phyloP scores from a whole-genome alignment of 2,797 vertebrate genomes.

The Leptoclinus maculatus region DNA sequence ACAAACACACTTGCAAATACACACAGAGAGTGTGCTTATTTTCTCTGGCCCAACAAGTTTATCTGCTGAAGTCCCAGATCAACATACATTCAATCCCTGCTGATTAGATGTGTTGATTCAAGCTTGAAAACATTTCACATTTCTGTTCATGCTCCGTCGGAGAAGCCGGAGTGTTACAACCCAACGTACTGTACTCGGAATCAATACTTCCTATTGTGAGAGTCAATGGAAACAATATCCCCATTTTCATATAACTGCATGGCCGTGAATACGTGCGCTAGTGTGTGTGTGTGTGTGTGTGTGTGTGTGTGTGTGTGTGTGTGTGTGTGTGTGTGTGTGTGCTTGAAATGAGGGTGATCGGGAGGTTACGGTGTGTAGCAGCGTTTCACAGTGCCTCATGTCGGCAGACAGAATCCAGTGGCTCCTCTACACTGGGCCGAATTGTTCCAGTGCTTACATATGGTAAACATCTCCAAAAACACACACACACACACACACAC shows the following conservation, averaged over 20 bases:
- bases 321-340: slow-evolving; percentile 30
- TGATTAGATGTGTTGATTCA: slow-evolving; percentile 72
- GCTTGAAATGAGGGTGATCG: slow-evolving; percentile 43
- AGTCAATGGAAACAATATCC: slow-evolving; percentile 56
- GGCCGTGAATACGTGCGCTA: neutral
- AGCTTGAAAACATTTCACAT: slow-evolving; percentile 68
- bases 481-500: slow-evolving; percentile 27
- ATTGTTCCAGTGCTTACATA: slow-evolving; percentile 77
- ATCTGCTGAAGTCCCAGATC: slow-evolving; percentile 67
- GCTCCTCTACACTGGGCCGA: slow-evolving; percentile 70
- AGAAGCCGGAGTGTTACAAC: slow-evolving; percentile 48
- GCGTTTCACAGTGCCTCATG: slow-evolving; percentile 43
- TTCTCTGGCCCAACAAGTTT: slow-evolving; percentile 65
- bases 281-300: slow-evolving; percentile 9
- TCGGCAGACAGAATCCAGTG: slow-evolving; percentile 74
- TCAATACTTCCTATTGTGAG: slow-evolving; percentile 76
- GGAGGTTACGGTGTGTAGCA: slow-evolving; percentile 45
- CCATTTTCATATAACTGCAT: slow-evolving; percentile 44
- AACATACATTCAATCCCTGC: slow-evolving; percentile 66
- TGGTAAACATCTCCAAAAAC: slow-evolving; percentile 77
- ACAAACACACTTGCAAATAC: slow-evolving; percentile 58
- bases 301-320: slow-evolving; percentile 24
- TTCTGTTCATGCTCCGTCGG: slow-evolving; percentile 64
- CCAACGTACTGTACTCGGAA: slow-evolving; percentile 46
- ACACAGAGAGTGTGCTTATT: slow-evolving; percentile 59